A percentile compares a stretch with the other conserved stretches of the same genome.
These are phyloP conservation scores for Globodera rostochiensis DNA, from an alignment of 1,140 invertebrate species.

Conservation along the genomic window DNA sequence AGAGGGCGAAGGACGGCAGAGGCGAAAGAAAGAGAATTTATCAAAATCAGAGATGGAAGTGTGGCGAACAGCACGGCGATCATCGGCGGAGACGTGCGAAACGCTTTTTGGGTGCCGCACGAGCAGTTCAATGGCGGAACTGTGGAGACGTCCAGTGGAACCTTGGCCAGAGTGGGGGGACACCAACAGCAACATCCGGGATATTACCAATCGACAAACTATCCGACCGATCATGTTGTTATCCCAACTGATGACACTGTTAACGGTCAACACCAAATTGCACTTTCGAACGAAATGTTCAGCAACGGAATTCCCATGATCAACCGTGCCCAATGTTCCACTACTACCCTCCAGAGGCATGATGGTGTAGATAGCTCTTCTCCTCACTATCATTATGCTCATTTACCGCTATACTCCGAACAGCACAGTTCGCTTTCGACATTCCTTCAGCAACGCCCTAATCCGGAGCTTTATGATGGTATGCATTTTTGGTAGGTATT, in stretches of 20 bases:
- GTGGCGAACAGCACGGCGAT: constrained; percentile 33
- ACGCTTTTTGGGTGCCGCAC: constrained; percentile 52
- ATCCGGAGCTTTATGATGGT: constrained; percentile 38
- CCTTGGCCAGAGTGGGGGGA: constrained; percentile 10
- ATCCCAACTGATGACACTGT: constrained; percentile 34
- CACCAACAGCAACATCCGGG: constrained; percentile 31
- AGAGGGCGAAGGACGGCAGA: constrained; percentile 12
- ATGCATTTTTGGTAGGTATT: constrained; percentile 22
- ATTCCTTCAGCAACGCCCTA: background rate
- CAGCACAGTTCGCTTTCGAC: constrained; percentile 28
- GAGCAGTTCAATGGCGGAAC: constrained; percentile 37
- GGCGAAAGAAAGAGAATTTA: constrained; percentile 48
- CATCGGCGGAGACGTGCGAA: constrained; percentile 28
- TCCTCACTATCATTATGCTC: constrained; percentile 56
- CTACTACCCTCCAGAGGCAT: background rate
- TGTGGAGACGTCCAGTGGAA: constrained; percentile 35
- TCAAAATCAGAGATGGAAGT: constrained; percentile 62
- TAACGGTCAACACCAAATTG: constrained; percentile 30
- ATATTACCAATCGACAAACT: constrained; percentile 4
- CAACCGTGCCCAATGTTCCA: background rate
- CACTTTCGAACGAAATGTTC: constrained; percentile 5
- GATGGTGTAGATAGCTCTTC: constrained; percentile 32
- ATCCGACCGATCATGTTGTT: background rate
- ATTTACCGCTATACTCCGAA: constrained; percentile 38
- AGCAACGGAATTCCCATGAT: background rate